Percentiles rank a stretch among this genome's conserved stretches.
These are phyloP conservation scores for Orestias chungarensis DNA, from an alignment of 2,797 vertebrate species.

Conservation along the genomic window DNA sequence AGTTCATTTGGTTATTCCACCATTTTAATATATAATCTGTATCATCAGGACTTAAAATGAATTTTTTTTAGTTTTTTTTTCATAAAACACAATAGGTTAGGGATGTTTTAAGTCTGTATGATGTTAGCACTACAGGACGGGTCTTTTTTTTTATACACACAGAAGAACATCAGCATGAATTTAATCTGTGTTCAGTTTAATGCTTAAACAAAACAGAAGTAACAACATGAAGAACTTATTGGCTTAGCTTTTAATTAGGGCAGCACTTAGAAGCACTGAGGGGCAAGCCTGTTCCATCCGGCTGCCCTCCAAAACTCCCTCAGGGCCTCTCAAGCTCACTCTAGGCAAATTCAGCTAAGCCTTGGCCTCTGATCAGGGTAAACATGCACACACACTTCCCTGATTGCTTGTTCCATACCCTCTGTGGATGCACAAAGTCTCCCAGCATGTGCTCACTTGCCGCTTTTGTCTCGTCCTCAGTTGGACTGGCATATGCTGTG, in stretches of 20 bases:
- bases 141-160: too few species aligned
- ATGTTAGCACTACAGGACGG: neutral
- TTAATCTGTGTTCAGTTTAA: slow-evolving; percentile 13
- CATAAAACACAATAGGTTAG: too few species aligned
- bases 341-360: slow-evolving; percentile 61
- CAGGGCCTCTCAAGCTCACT: slow-evolving; percentile 56
- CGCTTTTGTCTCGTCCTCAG: slow-evolving; percentile 40
- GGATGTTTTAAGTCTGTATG: neutral
- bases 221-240: slow-evolving; percentile 44
- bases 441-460: slow-evolving; percentile 16
- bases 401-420: slow-evolving; percentile 27
- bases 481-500: slow-evolving; percentile 13
- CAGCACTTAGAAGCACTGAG: slow-evolving; percentile 56
- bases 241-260: slow-evolving; percentile 70
- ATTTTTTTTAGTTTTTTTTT: too few species aligned
- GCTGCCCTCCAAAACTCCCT: slow-evolving; percentile 56
- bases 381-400: slow-evolving; percentile 34
- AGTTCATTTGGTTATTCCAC: neutral
- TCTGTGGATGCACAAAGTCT: slow-evolving; percentile 24
- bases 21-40: neutral
- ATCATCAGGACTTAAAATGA: neutral
- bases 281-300: slow-evolving; percentile 64
- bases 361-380: slow-evolving; percentile 58
- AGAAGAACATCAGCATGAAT: neutral
- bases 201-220: slow-evolving; percentile 15